These are phyloP conservation scores for Galerucella calmariensis DNA, from an alignment of 2,888 invertebrate species.

Conservation along the genomic window DNA sequence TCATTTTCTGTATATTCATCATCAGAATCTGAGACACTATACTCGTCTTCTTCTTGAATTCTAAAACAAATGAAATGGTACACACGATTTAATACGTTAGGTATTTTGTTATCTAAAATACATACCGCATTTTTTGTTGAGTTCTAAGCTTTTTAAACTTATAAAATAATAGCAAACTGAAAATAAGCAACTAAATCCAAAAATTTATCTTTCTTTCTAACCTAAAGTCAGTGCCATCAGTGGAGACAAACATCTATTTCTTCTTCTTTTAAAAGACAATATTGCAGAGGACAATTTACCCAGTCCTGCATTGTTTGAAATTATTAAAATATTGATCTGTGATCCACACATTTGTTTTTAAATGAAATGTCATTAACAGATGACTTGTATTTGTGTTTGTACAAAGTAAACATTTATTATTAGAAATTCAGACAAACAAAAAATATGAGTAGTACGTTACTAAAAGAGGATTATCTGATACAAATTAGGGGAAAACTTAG, in stretches of 20 bases:
- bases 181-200: no score
- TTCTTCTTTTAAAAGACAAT: no score
- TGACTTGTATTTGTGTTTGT: neutral
- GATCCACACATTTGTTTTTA: neutral
- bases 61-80: slow-evolving; percentile 15
- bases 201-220: no score
- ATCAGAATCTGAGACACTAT: slow-evolving; percentile 73
- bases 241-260: no score
- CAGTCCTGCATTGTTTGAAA: no score
- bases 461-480: slow-evolving; percentile 72
- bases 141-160: neutral
- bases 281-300: no score
- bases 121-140: neutral
- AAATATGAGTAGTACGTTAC: slow-evolving; percentile 39
- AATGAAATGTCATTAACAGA: slow-evolving; percentile 1
- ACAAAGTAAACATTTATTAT: slow-evolving; percentile 9
- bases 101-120: neutral
- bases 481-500: slow-evolving; percentile 77
- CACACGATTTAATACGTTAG: neutral
- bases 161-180: neutral
- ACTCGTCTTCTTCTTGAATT: slow-evolving; percentile 33
- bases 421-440: neutral
- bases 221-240: no score
- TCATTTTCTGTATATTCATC: slow-evolving; percentile 77
- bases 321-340: no score